A percentile compares a stretch with the other conserved stretches of the same genome.
Conservation (phyloP, 1,140 invertebrate species). For the Heliconius eleuchia region DNA sequence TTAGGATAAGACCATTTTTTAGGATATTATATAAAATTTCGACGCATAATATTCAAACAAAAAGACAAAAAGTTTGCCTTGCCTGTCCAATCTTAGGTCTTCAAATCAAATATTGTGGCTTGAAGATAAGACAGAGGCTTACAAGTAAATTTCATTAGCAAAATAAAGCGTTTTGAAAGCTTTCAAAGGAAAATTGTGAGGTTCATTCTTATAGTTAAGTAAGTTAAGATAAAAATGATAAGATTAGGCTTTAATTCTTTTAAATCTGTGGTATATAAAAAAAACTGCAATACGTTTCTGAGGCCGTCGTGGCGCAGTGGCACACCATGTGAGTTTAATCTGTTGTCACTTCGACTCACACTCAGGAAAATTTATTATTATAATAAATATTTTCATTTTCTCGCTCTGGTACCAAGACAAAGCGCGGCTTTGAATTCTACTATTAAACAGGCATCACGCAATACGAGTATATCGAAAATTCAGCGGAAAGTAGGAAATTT, state of each 20-base stretch:
- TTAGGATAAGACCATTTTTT: neutral
- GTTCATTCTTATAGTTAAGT: constrained; percentile 2
- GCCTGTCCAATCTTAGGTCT: constrained; percentile 21
- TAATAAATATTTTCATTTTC: too few relatives aligned
- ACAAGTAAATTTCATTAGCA: constrained; percentile 28
- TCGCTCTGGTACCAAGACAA: too few relatives aligned
- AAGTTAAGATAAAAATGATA: neutral
- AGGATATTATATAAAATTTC: constrained; percentile 16
- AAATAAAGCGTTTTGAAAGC: constrained; percentile 16
- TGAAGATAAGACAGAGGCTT: constrained; percentile 14
- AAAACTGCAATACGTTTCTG: neutral
- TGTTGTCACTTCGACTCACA: too few relatives aligned
- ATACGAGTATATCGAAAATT: too few relatives aligned
- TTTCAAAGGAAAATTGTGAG: constrained; percentile 5
- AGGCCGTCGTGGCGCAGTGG: too few relatives aligned
- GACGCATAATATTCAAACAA: constrained; percentile 15
- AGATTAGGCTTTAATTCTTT: neutral
- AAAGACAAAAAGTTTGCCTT: constrained; percentile 11
- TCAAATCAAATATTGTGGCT: constrained; percentile 27
- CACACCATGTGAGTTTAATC: too few relatives aligned
- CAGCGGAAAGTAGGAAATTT: too few relatives aligned
- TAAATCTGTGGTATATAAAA: neutral
- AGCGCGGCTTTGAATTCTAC: too few relatives aligned
- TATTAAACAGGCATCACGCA: too few relatives aligned
- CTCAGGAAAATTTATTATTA: too few relatives aligned